A percentile compares a stretch with the other conserved stretches of the same genome.
Conservation (phyloP, 1,140 invertebrate species). For the Brachionus paranguensis region DNA sequence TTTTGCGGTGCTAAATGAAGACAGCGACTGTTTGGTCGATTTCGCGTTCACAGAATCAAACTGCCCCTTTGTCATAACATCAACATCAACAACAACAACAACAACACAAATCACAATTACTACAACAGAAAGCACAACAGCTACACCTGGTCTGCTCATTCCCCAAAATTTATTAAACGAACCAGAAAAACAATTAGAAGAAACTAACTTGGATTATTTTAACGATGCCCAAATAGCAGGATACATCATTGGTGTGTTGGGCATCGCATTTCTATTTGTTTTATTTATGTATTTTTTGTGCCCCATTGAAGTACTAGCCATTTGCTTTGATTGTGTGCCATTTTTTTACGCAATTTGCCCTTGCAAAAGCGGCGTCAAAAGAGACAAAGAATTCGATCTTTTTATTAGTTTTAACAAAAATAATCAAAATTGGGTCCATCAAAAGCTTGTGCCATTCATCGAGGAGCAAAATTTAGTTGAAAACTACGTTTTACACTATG, state of each 20-base stretch:
- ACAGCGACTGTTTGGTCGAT: not conserved
- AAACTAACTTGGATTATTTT: not conserved
- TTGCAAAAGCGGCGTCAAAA: slow-evolving; percentile 8
- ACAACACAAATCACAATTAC: not conserved
- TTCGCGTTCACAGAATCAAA: not conserved
- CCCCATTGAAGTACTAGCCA: slow-evolving; percentile 5
- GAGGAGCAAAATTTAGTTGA: not conserved
- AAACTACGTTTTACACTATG: not conserved
- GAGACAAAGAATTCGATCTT: slow-evolving; percentile 29
- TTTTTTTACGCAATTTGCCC: slow-evolving; percentile 21
- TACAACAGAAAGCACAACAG: not conserved
- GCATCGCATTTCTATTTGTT: not conserved
- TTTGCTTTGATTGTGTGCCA: slow-evolving; percentile 12
- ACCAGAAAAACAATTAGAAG: not conserved
- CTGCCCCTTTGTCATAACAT: not conserved
- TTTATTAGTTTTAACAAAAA: slow-evolving; percentile 25
- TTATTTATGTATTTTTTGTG: slow-evolving; percentile 20
- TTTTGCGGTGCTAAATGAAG: not conserved
- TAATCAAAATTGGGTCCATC: not conserved
- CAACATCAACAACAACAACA: not conserved
- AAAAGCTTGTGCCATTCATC: not conserved
- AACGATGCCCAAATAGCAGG: slow-evolving; percentile 22
- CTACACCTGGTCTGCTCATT: not conserved
- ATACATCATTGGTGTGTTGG: not conserved
- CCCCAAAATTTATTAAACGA: slow-evolving; percentile 8